Evolutionary conservation across 2,797 vertebrate genomes (phyloP).

Genomic region (Monodelphis domestica): DNA sequence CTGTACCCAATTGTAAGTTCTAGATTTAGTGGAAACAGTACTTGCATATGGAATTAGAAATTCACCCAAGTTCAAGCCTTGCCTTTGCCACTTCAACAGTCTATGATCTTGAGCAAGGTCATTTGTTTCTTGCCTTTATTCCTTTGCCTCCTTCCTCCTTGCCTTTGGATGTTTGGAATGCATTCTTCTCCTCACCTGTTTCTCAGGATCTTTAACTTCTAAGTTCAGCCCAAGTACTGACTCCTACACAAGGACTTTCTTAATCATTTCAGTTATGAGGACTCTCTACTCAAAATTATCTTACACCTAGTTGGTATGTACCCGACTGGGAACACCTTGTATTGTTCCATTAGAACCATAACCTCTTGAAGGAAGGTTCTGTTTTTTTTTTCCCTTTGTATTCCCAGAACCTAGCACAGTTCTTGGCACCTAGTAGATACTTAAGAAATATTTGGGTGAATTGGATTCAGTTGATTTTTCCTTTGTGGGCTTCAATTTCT

Average conservation of each 20-base stretch:
- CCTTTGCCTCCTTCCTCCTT: background rate
- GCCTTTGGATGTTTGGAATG: background rate
- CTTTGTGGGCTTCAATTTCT: background rate
- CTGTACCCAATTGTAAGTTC: background rate
- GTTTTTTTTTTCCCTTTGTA: background rate
- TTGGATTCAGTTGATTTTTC: background rate
- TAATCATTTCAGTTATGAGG: background rate
- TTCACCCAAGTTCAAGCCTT: background rate
- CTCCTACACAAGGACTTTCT: background rate
- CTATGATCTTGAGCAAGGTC: background rate
- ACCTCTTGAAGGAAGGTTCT: background rate
- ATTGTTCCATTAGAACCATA: background rate
- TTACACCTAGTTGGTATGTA: background rate
- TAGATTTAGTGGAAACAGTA: conserved; percentile 8
- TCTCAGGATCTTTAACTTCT: background rate
- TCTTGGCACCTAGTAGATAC: background rate
- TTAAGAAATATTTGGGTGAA: background rate
- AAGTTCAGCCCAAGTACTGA: background rate
- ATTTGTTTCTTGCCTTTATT: too few species aligned
- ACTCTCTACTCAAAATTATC: background rate
- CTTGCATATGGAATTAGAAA: background rate
- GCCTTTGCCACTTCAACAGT: background rate
- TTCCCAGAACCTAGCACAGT: background rate
- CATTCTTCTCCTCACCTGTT: background rate
- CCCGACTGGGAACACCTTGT: background rate